Base-by-base conservation (phyloP, 2,797 vertebrate species). In the Lateolabrax maculatus region DNA sequence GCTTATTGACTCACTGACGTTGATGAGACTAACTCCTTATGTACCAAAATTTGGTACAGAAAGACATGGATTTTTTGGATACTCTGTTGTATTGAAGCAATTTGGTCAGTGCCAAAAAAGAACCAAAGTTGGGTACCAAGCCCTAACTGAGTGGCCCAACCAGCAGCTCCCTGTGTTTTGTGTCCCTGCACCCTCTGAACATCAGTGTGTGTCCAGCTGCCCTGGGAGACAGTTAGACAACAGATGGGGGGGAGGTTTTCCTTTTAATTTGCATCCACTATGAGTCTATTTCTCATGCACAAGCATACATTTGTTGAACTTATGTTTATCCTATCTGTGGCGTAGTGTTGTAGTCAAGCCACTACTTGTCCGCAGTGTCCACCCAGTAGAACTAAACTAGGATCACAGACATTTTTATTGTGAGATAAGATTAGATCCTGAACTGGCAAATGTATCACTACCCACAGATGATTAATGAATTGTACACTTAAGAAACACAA, bases 251-350 rank as follows among this genome's bases (percentile, higher is more conserved):
- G 57, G 39, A 55, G 27, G 46, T 75, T 51, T n/a, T 69, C 68
- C 60, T 58, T 81, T 9, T 66, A 15, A 87, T 88, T 88, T 91
- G 77, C 86, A 84, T 89, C 58, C 46, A 46, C 49, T 43, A 52
- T 78, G 18, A 34, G 3, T 21, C 67, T 43, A 25, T 66, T 84
- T 53, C 36, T 39, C 37, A 39, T 53, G 3, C 53, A 52, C 51
- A 48, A 15, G 39, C 27, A 49, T 29, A 52, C 21, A 58, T 80
- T 83, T 76, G 70, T 73, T 69, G 64, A 46, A 15, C n/a, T 10
- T n/a, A 18, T 46, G 23, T 39, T 57, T 36, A 19, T 57, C 5
- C 23, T 10, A 9, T 44, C 3, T 77, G 29, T 31, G 19, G 10
- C 49, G 29, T 60, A 21, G 37, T 0, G 2, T 23, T 13, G 2